phyloP scores from a whole-genome alignment of 1,140 invertebrate species.

The Helicoverpa zea region DNA sequence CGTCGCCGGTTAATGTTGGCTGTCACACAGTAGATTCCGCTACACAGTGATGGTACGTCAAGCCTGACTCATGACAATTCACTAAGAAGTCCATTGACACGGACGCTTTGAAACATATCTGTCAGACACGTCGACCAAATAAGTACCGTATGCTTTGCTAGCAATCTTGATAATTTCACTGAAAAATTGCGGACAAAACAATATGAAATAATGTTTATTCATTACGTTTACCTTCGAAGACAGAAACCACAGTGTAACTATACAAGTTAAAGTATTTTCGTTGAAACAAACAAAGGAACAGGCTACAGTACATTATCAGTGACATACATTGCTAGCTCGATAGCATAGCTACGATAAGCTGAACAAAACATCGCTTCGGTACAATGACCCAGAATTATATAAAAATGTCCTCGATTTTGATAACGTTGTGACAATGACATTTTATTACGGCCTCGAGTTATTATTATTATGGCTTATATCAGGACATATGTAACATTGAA shows the following conservation, averaged over 20 bases:
- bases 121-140: slow-evolving; percentile 35
- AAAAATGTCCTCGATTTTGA: slow-evolving; percentile 83
- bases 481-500: slow-evolving; percentile 6
- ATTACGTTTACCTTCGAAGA: slow-evolving; percentile 39
- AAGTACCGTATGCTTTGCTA: slow-evolving; percentile 15
- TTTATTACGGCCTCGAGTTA: slow-evolving; percentile 61
- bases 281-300: slow-evolving; percentile 60
- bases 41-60: slow-evolving; percentile 46
- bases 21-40: slow-evolving; percentile 51
- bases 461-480: slow-evolving; percentile 39
- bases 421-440: slow-evolving; percentile 85
- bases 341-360: slow-evolving; percentile 76
- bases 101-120: slow-evolving; percentile 51
- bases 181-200: too few relatives aligned
- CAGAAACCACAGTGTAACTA: not conserved
- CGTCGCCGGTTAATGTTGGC: slow-evolving; percentile 3
- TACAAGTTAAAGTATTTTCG: slow-evolving; percentile 41
- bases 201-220: too few relatives aligned
- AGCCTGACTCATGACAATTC: slow-evolving; percentile 60
- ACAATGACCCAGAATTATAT: slow-evolving; percentile 86
- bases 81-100: slow-evolving; percentile 62
- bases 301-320: slow-evolving; percentile 71
- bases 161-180: not conserved
- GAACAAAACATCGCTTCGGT: slow-evolving; percentile 83
- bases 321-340: slow-evolving; percentile 81